Evolutionary conservation across 2,888 invertebrate genomes (phyloP).

Genomic region (Aphelenchoides bicaudatus): DNA sequence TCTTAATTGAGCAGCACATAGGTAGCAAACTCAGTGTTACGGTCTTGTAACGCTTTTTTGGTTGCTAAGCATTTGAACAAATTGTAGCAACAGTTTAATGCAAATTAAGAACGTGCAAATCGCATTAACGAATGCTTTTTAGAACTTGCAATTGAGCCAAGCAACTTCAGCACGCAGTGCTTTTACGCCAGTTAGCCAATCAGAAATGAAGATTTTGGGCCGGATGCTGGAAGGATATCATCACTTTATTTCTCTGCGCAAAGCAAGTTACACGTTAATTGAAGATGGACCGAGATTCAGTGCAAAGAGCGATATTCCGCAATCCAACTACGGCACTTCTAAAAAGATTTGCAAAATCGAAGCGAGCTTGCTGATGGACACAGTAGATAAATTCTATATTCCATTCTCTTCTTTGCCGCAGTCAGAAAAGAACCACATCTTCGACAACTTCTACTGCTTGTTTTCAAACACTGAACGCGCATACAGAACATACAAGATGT

Average conservation of each 20-base stretch:
- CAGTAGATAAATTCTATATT: slow-evolving; percentile 50
- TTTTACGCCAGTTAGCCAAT: background rate
- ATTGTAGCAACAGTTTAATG: no score
- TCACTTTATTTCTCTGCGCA: slow-evolving; percentile 47
- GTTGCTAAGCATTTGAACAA: no score
- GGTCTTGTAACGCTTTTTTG: no score
- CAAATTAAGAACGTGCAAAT: background rate
- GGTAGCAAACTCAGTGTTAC: background rate
- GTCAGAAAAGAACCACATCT: slow-evolving; percentile 47
- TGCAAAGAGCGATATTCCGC: slow-evolving; percentile 24
- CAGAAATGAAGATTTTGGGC: slow-evolving; percentile 32
- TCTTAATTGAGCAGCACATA: background rate
- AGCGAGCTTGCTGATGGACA: slow-evolving; percentile 49
- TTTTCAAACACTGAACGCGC: slow-evolving; percentile 55
- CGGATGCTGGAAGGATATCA: slow-evolving; percentile 44
- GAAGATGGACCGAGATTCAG: slow-evolving; percentile 31
- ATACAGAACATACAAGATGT: slow-evolving; percentile 47
- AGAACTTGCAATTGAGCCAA: slow-evolving; percentile 25
- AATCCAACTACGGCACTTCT: slow-evolving; percentile 44
- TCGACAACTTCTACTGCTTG: slow-evolving; percentile 54
- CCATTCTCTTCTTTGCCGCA: slow-evolving; percentile 45
- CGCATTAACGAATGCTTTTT: slow-evolving; percentile 1
- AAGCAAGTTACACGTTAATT: slow-evolving; percentile 46
- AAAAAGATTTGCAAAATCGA: slow-evolving; percentile 54
- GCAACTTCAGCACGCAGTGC: slow-evolving; percentile 12